Evolutionary conservation across 1,140 invertebrate species (phyloP), one percentile per base, ranked within the genome.

Genomic region (Aporrectodea caliginosa): DNA sequence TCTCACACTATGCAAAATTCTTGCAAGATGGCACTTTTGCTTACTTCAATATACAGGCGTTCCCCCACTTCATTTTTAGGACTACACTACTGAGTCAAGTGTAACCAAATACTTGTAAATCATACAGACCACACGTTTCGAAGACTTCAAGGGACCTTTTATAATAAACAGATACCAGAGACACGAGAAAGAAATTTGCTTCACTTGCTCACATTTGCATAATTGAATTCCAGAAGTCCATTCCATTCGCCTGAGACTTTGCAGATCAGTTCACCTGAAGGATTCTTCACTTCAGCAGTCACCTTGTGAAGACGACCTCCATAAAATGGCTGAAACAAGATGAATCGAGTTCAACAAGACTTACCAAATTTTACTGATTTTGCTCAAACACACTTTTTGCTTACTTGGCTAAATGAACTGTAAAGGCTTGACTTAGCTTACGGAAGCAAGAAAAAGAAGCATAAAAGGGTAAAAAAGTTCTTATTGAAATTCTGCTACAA

Each of bases 221-320:
- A 88, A 2, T 82, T 84, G 75, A 90, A 88, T 75, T 90, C 89
- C 27, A 90, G 75, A 6, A 68, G 69, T 27, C 82, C 85, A 81
- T 88, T 88, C 88, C 88, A 89, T 80, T 88, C 87, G 27, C 88
- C 88, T 75, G 84, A 82, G 6, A 87, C 84, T 80, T 86, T 87
- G 79, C 88, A 89, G 0, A 86, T 76, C n/a, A 86, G 82, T 35
- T 84, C 84, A 27, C 86, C 86, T n/a, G 81, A 82, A 12, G 80
- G 82, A 89, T 92, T 86, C 85, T 89, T 90, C 1, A 94, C 90
- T 85, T 98, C 95, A 77, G 94, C 95, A 1, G 91, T 92, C 70
- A 98, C 92, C 79, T 93, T 84, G 87, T 99, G 94, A 83, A 95
- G 93, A 88, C 97, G 97, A 34, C 96, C 96, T 29, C 96, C 95